Percentiles rank a stretch among this genome's conserved stretches.
Conservation (phyloP, 1,140 invertebrate species). For the Asobara japonica region DNA sequence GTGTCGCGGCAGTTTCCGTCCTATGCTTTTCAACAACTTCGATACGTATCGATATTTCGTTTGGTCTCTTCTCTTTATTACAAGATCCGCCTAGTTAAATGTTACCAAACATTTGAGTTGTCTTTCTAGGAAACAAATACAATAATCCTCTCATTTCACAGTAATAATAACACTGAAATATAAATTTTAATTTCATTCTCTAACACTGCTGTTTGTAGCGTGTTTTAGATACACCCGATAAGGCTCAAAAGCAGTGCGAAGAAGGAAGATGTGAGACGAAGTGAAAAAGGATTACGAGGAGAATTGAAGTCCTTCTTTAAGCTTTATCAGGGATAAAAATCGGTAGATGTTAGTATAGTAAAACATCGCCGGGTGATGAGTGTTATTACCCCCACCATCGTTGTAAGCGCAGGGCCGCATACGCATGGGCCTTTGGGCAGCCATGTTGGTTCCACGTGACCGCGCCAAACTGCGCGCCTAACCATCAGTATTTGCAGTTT, state of each 20-base stretch:
- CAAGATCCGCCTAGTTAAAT: no score
- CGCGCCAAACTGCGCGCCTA: conserved; percentile 38
- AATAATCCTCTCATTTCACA: no score
- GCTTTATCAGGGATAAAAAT: conserved; percentile 5
- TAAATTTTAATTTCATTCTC: background rate
- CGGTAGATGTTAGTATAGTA: conserved; percentile 60
- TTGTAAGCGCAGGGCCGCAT: conserved; percentile 47
- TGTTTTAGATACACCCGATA: background rate
- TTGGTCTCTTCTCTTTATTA: no score
- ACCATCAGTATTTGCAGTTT: background rate
- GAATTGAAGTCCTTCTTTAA: conserved; percentile 5
- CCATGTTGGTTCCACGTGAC: conserved; percentile 57
- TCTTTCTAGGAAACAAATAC: no score
- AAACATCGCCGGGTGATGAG: conserved; percentile 64
- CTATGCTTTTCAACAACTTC: no score
- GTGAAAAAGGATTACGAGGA: background rate
- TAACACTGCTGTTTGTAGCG: background rate
- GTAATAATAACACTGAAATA: background rate
- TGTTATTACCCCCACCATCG: conserved; percentile 60
- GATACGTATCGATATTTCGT: no score
- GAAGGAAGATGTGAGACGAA: background rate
- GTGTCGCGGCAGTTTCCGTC: no score
- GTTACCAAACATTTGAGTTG: no score
- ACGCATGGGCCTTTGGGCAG: conserved; percentile 37
- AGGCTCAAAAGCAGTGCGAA: background rate